A percentile compares a stretch with the other conserved stretches of the same genome.
Conservation (phyloP, 2,113 vertebrate species). For the Tinamus guttatus region DNA sequence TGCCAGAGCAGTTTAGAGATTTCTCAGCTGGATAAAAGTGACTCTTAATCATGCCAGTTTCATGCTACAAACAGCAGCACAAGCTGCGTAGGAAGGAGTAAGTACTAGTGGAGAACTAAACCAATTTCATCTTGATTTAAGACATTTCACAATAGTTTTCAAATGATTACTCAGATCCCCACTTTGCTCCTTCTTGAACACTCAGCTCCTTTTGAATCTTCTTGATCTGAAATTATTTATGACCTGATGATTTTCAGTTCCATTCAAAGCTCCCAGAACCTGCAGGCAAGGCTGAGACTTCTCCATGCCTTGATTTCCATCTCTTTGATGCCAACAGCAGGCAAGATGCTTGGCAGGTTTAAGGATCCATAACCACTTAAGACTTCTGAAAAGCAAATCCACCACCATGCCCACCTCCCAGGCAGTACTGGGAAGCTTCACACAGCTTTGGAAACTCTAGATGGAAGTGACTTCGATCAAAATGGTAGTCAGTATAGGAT, state of each 20-base stretch:
- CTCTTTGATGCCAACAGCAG: not conserved
- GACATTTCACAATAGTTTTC: not conserved
- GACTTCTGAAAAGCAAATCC: not conserved
- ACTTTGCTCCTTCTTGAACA: not conserved
- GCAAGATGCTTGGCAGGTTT: not conserved
- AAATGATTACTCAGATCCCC: not conserved
- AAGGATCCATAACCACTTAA: not conserved
- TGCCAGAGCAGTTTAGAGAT: not conserved
- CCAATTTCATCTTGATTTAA: not conserved
- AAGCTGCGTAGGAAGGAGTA: conserved; percentile 13
- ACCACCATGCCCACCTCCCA: not conserved
- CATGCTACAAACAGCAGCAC: not conserved
- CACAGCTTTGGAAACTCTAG: not conserved
- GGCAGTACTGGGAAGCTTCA: not conserved
- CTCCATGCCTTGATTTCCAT: not conserved
- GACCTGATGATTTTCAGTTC: not conserved
- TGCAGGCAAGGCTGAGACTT: not conserved
- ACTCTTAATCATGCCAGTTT: not conserved
- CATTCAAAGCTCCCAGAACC: not conserved
- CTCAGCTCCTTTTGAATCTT: not conserved
- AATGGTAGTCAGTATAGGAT: not conserved
- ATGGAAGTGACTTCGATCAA: conserved; percentile 5
- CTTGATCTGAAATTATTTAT: not conserved
- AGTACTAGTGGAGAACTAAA: not conserved
- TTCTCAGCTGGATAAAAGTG: not conserved